phyloP scores from a whole-genome alignment of 2,113 vertebrate genomes.

The Tetrao urogallus region DNA sequence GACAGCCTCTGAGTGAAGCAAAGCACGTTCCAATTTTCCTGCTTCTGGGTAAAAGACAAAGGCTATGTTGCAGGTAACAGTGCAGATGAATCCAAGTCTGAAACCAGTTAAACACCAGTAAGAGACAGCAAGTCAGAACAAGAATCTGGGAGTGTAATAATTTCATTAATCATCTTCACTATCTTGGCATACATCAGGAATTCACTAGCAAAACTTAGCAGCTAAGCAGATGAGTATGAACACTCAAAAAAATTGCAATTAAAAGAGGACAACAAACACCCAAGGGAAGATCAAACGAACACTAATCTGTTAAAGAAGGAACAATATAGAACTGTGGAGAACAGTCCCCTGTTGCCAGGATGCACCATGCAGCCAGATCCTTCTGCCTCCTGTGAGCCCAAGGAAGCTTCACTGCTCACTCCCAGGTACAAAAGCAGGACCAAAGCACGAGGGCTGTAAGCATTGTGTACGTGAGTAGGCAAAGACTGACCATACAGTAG shows the following conservation, averaged over 20 bases:
- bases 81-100: background rate
- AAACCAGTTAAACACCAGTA: constrained; percentile 38
- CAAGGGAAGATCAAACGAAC: constrained; percentile 58
- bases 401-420: background rate
- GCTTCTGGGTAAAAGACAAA: background rate
- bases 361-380: background rate
- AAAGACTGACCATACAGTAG: background rate
- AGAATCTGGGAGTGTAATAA: constrained; percentile 55
- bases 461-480: background rate
- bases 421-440: fast-evolving
- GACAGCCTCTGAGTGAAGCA: background rate
- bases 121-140: constrained; percentile 44
- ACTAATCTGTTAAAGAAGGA: constrained; percentile 36
- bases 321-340: background rate
- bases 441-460: background rate
- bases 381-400: background rate
- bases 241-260: constrained; percentile 35
- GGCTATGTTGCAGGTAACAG: constrained; percentile 22
- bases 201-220: constrained; percentile 59
- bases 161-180: constrained; percentile 69
- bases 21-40: background rate
- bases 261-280: constrained; percentile 49
- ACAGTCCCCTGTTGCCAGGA: background rate
- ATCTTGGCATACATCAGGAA: constrained; percentile 55
- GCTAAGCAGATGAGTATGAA: constrained; percentile 48